Base-by-base conservation (phyloP, 1,140 invertebrate species). In the Pachyrhynchus sulphureomaculatus region DNA sequence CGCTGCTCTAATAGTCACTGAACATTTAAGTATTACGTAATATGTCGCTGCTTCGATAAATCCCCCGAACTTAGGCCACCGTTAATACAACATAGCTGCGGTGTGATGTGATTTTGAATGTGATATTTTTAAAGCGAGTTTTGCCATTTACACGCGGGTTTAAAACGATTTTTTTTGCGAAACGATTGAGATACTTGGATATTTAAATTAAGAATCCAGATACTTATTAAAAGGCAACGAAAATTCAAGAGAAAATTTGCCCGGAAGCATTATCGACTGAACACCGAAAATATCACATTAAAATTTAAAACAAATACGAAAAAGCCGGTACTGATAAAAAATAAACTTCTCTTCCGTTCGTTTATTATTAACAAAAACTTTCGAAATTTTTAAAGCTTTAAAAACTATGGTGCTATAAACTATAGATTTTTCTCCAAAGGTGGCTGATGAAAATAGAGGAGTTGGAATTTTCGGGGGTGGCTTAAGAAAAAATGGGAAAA, bases 401-500 rank as follows among this genome's bases (percentile, higher is more conserved):
- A 56, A 32, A 47, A 36, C 17, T 10, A 49, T 59, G 56, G 45
- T 59, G 56, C 47, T 59, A 59, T 59, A 59, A 59, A 8, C 13
- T 10, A 18, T 26, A 12, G 9, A 52, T 41, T 51, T 33, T 47
- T 17, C 12, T 24, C 29, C 34, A n/a, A 61, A 37, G 47, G 49
- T 62, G 59, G 59, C 59, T 29, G 59, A 62, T 54, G 59, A 53
- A 18, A 53, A 54, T 39, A 36, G 37, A 20, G 13, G 24, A 29
- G 15, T 61, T 44, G 32, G 56, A 8, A 61, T 49, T 39, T 42
- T 62, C 51, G 61, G 58, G 44, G 45, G 65, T 67, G 51, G 24
- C 49, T 63, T 67, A 45, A 64, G 41, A 4, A 53, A 72, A 68
- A 57, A 75, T 75, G 73, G 73, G 73, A 58, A 74, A 71, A 62